Evolutionary conservation across 2,113 vertebrate genomes (phyloP), one percentile per base, ranked within the genome.

Genomic region (Oncorhynchus nerka): DNA sequence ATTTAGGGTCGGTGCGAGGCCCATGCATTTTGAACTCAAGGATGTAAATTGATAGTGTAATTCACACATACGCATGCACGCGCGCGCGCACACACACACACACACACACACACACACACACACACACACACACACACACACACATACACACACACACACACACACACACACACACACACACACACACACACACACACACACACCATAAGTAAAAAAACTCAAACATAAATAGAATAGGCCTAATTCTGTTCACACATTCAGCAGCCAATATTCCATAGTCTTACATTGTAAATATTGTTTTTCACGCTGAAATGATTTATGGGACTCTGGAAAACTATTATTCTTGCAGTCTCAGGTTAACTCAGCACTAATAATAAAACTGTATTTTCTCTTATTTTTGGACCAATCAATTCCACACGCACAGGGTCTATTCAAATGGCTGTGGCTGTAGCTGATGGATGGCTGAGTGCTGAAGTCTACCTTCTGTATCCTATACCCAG

Each of bases 1-100:
- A 68, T 30, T 68, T 32, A 32, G 66, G 30, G 13, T 20, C 5
- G 30, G 30, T 68, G 15, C 19, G 16, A 34, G 66, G 59, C 59
- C 59, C n/a, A 16, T 62, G n/a, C 59, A 22, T 62, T n/a, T 8
- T 62, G 59, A 62, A 62, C 59, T 62, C 59, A 62, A 93, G 89
- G 91, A 95, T 95, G 85, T 57, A 55, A 55, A 55, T 30, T 59
- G 26, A 26, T 72, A 20, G 30, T 39, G 66, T 32, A 34, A 68
- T 15, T 26, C 57, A 64, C 28, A 64, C 19, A 62, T 20, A 65
- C 20, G 19, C 34, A 65, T 13, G 32, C 11, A 49, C 61, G 4
- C n/a, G 28, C 61, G 19, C 59, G 20, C 57, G 1, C 19, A 7
- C 30, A 9, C 19, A 19, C 57, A 45, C 57, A 57, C 57, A n/a